Evolutionary conservation across 2,888 invertebrate genomes (phyloP).

Genomic region (Willowsia nigromaculata): DNA sequence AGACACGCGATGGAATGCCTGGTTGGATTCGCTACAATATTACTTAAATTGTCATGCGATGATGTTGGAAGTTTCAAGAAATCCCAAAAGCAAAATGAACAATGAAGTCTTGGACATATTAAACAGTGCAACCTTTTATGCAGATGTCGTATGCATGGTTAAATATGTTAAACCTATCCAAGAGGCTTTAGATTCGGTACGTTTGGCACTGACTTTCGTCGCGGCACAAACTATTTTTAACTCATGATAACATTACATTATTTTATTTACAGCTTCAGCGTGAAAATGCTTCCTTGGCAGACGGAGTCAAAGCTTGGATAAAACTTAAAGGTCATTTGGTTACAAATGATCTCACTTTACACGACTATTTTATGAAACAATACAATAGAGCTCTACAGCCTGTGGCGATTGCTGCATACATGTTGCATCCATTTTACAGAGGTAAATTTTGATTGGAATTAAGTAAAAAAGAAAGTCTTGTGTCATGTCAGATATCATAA

Average conservation of each 20-base stretch:
- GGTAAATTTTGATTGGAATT: no score
- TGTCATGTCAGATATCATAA: no score
- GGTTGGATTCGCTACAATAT: slow-evolving; percentile 45
- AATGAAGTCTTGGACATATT: background rate
- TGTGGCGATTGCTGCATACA: slow-evolving; percentile 21
- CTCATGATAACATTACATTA: background rate
- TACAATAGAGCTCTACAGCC: background rate
- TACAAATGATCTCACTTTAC: background rate
- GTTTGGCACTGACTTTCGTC: slow-evolving; percentile 10
- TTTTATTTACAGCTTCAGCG: slow-evolving; percentile 26
- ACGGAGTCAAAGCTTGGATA: slow-evolving; percentile 16
- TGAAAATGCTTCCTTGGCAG: slow-evolving; percentile 19
- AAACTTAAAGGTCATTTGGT: background rate
- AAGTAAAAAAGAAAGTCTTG: no score
- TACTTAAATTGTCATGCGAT: slow-evolving; percentile 53
- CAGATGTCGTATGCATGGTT: background rate
- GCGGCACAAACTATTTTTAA: background rate
- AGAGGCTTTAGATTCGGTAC: slow-evolving; percentile 53
- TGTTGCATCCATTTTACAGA: slow-evolving; percentile 49
- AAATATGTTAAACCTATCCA: slow-evolving; percentile 49
- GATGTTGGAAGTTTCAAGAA: slow-evolving; percentile 55
- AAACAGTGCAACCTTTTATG: background rate
- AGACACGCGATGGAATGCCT: slow-evolving; percentile 64
- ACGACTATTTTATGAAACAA: slow-evolving; percentile 33
- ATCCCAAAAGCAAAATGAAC: background rate